Evolutionary conservation across 2,888 invertebrate genomes (phyloP), one percentile per base, ranked within the genome.

Genomic region (Polymixis lichenea): DNA sequence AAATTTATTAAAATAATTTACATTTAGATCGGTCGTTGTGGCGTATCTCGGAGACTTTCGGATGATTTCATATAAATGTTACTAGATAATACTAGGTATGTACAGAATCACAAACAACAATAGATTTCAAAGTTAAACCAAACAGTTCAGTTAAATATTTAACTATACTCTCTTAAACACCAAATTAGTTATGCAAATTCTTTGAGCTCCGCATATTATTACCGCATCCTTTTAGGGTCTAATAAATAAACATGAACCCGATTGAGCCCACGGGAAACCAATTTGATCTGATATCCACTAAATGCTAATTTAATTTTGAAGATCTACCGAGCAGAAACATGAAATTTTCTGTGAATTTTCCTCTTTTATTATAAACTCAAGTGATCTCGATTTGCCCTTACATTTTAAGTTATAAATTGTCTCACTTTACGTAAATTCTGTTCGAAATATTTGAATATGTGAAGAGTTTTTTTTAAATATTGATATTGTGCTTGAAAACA

Each of bases 171-270:
- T 86, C 88, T 87, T 92, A 89, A 90, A 86, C 84, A 82, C 74
- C 72, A 87, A 91, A 93, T 94, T 92, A 93, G 91, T 88, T 86
- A 94, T 93, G 94, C 91, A 92, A 94, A 94, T 94, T 91, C 93
- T 90, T 91, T 90, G 93, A 93, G 93, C 93, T 91, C 86, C 88
- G 92, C 89, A 89, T 93, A 93, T 93, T 92, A 93, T 93, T 93
- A 91, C 89, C 90, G 90, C 89, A 92, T 93, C 93, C 93, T 92
- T 92, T 93, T 90, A 93, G 93, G 93, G 93, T 91, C 94, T 94
- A 89, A 93, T 95, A 95, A 95, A 95, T 95, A 95, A 94, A 95
- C 95, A 95, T 95, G 94, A 95, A 90, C 88, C 83, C 90, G 88
- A 92, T 92, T 89, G 90, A 90, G 89, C 91, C 91, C 90, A 92